Base-by-base conservation (phyloP, 2,888 invertebrate genomes). In the Desoria tigrina region DNA sequence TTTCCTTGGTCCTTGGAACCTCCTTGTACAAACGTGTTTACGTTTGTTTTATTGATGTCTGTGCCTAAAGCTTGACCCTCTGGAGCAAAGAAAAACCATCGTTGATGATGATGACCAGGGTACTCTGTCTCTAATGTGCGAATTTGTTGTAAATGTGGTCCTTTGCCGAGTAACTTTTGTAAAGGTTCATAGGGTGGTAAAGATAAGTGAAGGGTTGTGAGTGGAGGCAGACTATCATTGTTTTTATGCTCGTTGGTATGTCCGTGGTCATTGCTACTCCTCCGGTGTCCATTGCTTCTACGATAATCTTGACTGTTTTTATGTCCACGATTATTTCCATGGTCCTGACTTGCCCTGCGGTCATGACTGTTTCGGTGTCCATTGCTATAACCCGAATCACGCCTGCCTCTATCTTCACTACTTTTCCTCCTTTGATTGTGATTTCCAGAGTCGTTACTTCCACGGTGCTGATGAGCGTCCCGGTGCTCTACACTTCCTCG, bases 61-160 rank as follows among this genome's bases (percentile, higher is more conserved):
- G n/a, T n/a, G n/a, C n/a, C n/a, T n/a, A n/a, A n/a, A n/a, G 32
- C 32, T 32, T 45, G 6, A 18, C 21, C 21, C 18, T n/a, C 32
- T 32, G 55, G 55, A n/a, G 27, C 23, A 18, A 55, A 55, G 55
- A 55, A 55, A 26, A 26, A 55, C 55, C 55, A 55, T 55, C 55
- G 26, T 27, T 55, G 7, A 32, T 55, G 55, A n/a, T 55, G 27
- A 32, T 32, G 28, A n/a, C 55, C 55, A 16, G 55, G 55, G 18
- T 55, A 55, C 7, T 55, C 18, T 9, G 2, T 3, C 21, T 55
- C 55, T 16, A 32, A 9, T 28, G 55, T 27, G 4, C 27, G 27
- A 7, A 55, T 55, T n/a, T n/a, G 28, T 21, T 55, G 55, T 16
- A 55, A n/a, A 7, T 55, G 55, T 3, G 55, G 9, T 18, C 45